A percentile compares a stretch with the other conserved stretches of the same genome.
Evolutionary conservation across 2,797 vertebrate species (phyloP).

Genomic region (Amblyopsis hoosieri): DNA sequence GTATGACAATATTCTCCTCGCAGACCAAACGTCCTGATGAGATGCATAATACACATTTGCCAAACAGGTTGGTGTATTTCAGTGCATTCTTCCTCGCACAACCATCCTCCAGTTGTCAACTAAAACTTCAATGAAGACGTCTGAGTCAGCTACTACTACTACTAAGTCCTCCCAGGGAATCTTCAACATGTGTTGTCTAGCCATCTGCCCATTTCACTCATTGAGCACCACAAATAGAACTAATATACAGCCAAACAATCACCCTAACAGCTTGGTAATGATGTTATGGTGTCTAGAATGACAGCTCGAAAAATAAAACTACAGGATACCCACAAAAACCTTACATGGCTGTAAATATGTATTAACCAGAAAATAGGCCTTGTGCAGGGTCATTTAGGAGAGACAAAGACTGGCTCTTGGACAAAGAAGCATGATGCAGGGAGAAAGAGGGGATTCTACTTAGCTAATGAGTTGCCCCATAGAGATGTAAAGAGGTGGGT

Average conservation of each 20-base stretch:
- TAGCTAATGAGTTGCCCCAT: slow-evolving; percentile 89
- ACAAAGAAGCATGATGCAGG: slow-evolving; percentile 81
- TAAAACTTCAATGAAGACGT: slow-evolving; percentile 33
- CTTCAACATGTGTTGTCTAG: slow-evolving; percentile 70
- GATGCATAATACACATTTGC: too few species aligned
- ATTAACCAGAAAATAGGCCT: slow-evolving; percentile 93
- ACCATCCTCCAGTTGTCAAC: slow-evolving; percentile 12
- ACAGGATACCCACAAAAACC: slow-evolving; percentile 86
- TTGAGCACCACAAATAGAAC: slow-evolving; percentile 71
- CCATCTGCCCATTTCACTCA: slow-evolving; percentile 78
- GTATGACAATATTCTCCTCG: too few species aligned
- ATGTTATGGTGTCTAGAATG: slow-evolving; percentile 87
- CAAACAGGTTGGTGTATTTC: background rate
- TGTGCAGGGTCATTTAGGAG: slow-evolving; percentile 87
- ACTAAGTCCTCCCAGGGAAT: slow-evolving; percentile 63
- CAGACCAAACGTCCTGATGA: too few species aligned
- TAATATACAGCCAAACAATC: slow-evolving; percentile 77
- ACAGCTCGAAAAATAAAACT: slow-evolving; percentile 87
- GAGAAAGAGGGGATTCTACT: slow-evolving; percentile 89
- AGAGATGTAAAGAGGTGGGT: slow-evolving; percentile 84
- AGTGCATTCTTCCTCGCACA: slow-evolving; percentile 7
- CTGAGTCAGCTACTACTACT: slow-evolving; percentile 47
- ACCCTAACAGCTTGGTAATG: slow-evolving; percentile 88
- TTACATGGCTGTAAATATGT: slow-evolving; percentile 91
- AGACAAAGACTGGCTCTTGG: slow-evolving; percentile 81